Conservation (phyloP, 2,113 vertebrate species). For the Pavo muticus region DNA sequence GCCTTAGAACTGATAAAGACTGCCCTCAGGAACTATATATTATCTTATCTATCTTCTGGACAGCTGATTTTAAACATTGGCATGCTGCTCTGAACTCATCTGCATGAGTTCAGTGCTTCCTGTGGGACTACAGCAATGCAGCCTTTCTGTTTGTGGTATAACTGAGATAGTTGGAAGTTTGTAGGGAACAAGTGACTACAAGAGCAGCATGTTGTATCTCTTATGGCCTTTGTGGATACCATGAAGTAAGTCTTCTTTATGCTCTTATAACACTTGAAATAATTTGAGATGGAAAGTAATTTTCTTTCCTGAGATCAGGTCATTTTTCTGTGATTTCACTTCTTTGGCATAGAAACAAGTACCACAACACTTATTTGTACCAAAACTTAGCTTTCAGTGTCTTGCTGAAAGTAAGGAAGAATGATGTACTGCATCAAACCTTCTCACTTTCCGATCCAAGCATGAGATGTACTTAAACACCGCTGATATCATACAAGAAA, state of each 20-base stretch:
- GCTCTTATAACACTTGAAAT: neutral
- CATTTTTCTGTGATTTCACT: neutral
- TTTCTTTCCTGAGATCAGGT: neutral
- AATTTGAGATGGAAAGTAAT: neutral
- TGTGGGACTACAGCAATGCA: neutral
- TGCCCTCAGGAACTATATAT: neutral
- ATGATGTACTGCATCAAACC: neutral
- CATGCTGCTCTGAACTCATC: neutral
- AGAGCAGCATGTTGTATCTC: neutral
- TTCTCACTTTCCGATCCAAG: neutral
- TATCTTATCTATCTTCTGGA: neutral
- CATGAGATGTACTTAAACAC: neutral
- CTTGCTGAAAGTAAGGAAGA: neutral
- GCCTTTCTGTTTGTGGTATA: neutral
- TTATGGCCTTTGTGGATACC: neutral
- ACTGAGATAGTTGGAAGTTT: neutral
- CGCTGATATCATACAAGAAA: neutral
- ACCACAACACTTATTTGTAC: neutral
- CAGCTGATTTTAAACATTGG: neutral
- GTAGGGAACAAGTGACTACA: fast-evolving
- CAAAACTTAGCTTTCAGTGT: neutral
- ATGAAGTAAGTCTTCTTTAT: neutral
- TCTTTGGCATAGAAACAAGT: neutral
- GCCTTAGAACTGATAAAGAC: neutral
- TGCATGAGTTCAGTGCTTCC: neutral